These are phyloP conservation scores for Mystacornis crossleyi DNA, from an alignment of 2,113 vertebrate species.

Conservation along the genomic window DNA sequence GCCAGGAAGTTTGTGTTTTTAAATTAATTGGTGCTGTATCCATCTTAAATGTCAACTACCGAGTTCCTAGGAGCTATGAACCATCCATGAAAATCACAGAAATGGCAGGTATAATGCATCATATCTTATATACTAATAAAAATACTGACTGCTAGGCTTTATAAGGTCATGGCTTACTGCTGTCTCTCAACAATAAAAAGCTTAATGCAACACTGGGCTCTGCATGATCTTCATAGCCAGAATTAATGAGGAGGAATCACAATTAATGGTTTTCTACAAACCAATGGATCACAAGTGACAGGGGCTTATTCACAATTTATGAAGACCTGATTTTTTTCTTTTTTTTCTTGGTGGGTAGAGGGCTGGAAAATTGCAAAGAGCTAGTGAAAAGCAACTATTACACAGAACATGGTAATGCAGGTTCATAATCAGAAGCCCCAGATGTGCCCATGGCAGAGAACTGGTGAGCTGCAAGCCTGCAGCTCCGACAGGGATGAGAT, in stretches of 20 bases:
- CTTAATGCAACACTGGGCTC: constrained; percentile 23
- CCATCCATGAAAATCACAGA: neutral
- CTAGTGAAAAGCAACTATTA: constrained; percentile 22
- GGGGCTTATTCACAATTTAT: constrained; percentile 42
- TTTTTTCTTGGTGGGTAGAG: neutral
- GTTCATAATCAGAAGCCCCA: neutral
- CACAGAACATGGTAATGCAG: neutral
- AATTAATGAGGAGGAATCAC: constrained; percentile 45
- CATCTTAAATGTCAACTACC: constrained; percentile 15
- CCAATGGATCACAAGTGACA: constrained; percentile 45
- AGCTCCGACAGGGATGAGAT: neutral
- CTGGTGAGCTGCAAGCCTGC: neutral
- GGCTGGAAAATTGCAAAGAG: neutral
- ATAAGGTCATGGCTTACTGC: constrained; percentile 21
- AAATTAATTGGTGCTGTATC: constrained; percentile 13
- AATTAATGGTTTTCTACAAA: constrained; percentile 43
- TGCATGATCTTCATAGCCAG: constrained; percentile 6
- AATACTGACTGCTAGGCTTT: constrained; percentile 10
- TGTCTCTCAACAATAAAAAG: neutral
- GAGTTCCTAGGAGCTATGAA: neutral
- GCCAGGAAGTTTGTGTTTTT: constrained; percentile 14
- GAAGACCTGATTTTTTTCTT: neutral
- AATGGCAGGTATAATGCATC: constrained; percentile 35
- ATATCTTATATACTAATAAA: constrained; percentile 33
- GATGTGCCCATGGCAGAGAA: neutral